Percentiles rank a stretch among this genome's conserved stretches.
Conservation (phyloP, 2,113 vertebrate genomes). For the Archocentrus centrarchus region DNA sequence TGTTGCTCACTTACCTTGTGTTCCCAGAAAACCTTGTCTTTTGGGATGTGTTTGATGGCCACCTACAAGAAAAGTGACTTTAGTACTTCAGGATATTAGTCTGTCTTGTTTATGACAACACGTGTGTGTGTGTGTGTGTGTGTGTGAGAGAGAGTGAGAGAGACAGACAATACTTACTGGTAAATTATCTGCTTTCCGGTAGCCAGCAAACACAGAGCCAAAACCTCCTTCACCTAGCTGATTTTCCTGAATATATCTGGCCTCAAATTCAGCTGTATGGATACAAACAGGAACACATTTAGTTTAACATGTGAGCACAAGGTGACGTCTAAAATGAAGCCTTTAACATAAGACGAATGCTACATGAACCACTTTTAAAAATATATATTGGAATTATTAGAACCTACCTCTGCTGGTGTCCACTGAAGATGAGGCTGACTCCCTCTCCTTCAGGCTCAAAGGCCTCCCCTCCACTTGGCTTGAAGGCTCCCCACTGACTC, state of each 20-base stretch:
- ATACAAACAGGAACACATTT: neutral
- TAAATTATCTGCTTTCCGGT: neutral
- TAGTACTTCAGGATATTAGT: rapidly evolving
- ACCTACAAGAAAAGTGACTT: neutral
- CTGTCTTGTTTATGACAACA: rapidly evolving
- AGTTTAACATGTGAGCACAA: neutral
- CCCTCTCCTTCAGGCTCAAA: neutral
- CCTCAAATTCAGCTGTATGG: neutral
- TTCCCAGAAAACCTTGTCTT: neutral
- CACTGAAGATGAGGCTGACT: rapidly evolving
- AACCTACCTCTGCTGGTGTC: neutral
- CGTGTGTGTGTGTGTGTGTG: neutral
- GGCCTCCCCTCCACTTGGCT: no score
- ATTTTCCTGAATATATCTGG: neutral
- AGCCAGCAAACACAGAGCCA: neutral
- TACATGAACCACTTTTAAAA: no score
- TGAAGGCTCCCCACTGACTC: neutral
- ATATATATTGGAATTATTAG: neutral
- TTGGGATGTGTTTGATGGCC: neutral
- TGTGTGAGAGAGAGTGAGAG: no score
- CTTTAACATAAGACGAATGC: no score
- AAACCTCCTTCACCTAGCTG: rapidly evolving
- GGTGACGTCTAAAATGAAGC: no score
- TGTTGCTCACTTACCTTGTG: neutral
- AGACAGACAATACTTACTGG: rapidly evolving